A percentile compares a stretch with the other conserved stretches of the same genome.
Conservation (phyloP, 2,113 vertebrate species). For the Austrofundulus limnaeus region DNA sequence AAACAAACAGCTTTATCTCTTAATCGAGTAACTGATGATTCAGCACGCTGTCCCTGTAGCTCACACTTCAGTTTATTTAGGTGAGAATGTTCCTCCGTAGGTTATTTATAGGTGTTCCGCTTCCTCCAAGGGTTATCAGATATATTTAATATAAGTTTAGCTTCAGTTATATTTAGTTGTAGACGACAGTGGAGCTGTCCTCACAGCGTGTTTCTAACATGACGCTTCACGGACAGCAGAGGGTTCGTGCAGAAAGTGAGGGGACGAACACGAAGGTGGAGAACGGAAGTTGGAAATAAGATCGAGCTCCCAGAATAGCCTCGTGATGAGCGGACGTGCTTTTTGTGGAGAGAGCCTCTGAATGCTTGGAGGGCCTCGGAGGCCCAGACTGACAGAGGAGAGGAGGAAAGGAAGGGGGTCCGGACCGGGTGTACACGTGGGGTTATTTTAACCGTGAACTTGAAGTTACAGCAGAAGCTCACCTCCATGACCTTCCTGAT, state of each 20-base stretch:
- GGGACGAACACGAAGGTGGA: conserved; percentile 20
- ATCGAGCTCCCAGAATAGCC: conserved; percentile 72
- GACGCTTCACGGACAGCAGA: too few species aligned
- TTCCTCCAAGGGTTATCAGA: too few species aligned
- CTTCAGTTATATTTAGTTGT: too few species aligned
- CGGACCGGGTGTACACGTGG: conserved; percentile 26
- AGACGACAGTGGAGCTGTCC: too few species aligned
- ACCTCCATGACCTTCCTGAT: background rate
- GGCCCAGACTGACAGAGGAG: conserved; percentile 62
- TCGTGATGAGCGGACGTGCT: conserved; percentile 49
- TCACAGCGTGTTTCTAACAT: too few species aligned
- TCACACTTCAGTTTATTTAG: too few species aligned
- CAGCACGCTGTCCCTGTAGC: too few species aligned
- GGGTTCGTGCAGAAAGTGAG: conserved; percentile 2
- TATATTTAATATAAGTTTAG: too few species aligned
- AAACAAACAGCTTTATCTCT: too few species aligned
- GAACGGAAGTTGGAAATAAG: conserved; percentile 16
- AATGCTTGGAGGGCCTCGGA: conserved; percentile 72
- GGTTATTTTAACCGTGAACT: conserved; percentile 74
- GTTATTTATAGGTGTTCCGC: too few species aligned
- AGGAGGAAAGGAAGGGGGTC: conserved; percentile 54
- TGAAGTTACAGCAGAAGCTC: conserved; percentile 3
- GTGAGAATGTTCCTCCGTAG: too few species aligned
- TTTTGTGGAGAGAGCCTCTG: conserved; percentile 65
- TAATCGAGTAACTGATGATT: too few species aligned